Conservation (phyloP, 2,888 invertebrate species). For the Athrips mouffetella region DNA sequence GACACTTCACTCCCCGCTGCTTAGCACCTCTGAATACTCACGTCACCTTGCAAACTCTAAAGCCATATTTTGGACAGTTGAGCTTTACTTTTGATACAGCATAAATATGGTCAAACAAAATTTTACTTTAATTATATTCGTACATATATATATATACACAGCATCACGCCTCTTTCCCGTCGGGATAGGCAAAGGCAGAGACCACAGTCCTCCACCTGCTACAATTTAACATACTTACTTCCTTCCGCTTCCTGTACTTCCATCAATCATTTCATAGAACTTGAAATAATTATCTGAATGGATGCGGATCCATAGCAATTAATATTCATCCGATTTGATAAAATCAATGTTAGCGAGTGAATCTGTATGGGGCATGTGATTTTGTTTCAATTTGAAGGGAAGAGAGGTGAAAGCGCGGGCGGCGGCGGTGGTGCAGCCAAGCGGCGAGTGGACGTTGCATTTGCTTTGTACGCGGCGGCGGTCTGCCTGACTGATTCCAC, state of each 20-base stretch:
- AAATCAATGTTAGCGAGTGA: constrained; percentile 29
- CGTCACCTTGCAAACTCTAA: constrained; percentile 30
- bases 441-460: constrained; percentile 53
- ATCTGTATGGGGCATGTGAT: constrained; percentile 45
- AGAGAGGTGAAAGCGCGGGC: constrained; percentile 57
- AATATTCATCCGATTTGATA: not conserved
- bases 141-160: too few species aligned
- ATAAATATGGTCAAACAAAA: too few species aligned
- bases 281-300: too few species aligned
- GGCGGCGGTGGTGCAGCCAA: constrained; percentile 55
- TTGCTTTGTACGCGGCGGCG: constrained; percentile 54
- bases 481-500: constrained; percentile 54
- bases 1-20: constrained; percentile 47
- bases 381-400: constrained; percentile 65
- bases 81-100: not conserved
- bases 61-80: not conserved
- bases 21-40: constrained; percentile 56
- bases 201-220: too few species aligned
- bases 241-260: too few species aligned
- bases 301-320: too few species aligned
- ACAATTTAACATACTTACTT: too few species aligned
- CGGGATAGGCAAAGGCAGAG: too few species aligned
- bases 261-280: too few species aligned
- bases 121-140: too few species aligned
- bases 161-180: too few species aligned